Evolutionary conservation across 1,140 invertebrate genomes (phyloP), one percentile per base, ranked within the genome.

Genomic region (Monomorium pharaonis): DNA sequence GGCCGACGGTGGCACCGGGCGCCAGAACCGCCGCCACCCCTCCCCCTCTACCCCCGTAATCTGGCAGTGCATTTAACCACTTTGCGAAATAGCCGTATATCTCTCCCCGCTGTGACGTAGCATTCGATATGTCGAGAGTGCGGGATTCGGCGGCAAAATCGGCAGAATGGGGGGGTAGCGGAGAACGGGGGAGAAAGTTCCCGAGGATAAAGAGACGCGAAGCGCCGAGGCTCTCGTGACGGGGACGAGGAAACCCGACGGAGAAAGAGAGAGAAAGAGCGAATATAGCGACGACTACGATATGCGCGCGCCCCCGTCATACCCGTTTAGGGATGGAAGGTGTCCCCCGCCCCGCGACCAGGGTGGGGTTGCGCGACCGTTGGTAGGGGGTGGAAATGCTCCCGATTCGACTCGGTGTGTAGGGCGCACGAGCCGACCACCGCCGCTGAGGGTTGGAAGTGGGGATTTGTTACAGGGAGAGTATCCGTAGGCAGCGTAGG

Each of bases 61-160:
- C 92, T 94, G 92, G 91, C 91, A 94, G 94, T 94, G 93, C 93
- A 94, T 95, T 94, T 94, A 94, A 94, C 92, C 94, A 94, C 92
- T 94, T 94, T 95, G 94, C 89, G 93, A 94, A 94, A 94, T 92
- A 93, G 91, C 91, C 92, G 94, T 94, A 93, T 93, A 94, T 94
- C 90, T 94, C 90, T 95, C 89, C 86, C 89, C 88, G 86, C 83
- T 88, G 93, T 93, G 92, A 93, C 92, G 92, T 94, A 94, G 93
- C 91, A 94, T 94, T 95, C 94, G 93, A 94, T 95, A 95, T 92
- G 92, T 92, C 88, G 91, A 90, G 77, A 84, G 88, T 86, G 88
- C 63, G 89, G 80, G 92, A 90, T 91, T 90, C 89, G 90, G 90
- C 86, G 69, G 67, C 18, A 42, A 83, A 89, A 88, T 87, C 85